phyloP scores from a whole-genome alignment of 2,888 invertebrate genomes.

The Polymixis flavicincta region DNA sequence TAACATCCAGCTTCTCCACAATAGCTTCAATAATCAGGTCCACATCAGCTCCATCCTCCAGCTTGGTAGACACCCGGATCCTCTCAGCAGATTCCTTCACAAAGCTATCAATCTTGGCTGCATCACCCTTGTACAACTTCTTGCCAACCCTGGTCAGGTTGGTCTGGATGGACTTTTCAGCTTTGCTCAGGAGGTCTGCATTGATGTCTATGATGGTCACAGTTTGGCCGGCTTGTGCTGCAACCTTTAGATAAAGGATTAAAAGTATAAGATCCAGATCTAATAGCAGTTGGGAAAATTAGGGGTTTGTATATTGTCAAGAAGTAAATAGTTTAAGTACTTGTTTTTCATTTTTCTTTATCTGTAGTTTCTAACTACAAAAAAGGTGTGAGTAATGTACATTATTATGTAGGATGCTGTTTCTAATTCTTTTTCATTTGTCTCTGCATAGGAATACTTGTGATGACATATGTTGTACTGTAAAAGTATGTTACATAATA shows the following conservation, averaged over 20 bases:
- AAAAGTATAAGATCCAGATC: not conserved
- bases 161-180: conserved; percentile 92
- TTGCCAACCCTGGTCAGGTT: conserved; percentile 95
- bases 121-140: conserved; percentile 93
- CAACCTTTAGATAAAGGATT: conserved; percentile 92
- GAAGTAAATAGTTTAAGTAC: not conserved
- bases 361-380: not conserved
- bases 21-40: conserved; percentile 97
- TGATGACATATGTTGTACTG: not conserved
- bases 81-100: conserved; percentile 90
- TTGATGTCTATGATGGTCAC: conserved; percentile 95
- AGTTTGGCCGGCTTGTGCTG: conserved; percentile 95
- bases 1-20: conserved; percentile 95
- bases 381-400: not conserved
- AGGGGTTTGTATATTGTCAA: not conserved
- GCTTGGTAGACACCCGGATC: conserved; percentile 91
- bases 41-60: conserved; percentile 84
- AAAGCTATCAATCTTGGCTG: conserved; percentile 92
- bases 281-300: not conserved
- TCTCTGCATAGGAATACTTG: too few relatives aligned
- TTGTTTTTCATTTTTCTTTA: not conserved
- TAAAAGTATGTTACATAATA: conserved; percentile 2
- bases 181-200: conserved; percentile 93
- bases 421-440: not conserved
- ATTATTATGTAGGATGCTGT: not conserved